phyloP scores from a whole-genome alignment of 2,113 vertebrate species.

The Platysteira castanea region DNA sequence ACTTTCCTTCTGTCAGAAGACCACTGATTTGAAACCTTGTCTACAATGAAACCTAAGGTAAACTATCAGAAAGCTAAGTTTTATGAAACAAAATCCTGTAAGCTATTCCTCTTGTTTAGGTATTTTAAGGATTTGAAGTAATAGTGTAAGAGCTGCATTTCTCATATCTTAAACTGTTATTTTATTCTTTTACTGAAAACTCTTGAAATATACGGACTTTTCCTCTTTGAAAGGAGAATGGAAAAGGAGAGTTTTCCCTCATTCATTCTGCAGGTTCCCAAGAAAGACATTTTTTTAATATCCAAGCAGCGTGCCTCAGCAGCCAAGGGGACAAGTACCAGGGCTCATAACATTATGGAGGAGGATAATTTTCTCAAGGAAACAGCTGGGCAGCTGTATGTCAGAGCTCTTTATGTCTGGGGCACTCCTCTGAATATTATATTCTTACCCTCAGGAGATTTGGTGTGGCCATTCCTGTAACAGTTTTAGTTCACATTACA shows the following conservation, averaged over 20 bases:
- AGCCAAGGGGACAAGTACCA: background rate
- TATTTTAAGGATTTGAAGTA: background rate
- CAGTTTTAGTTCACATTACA: slow-evolving; percentile 32
- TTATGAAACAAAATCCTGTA: background rate
- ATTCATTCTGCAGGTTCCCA: background rate
- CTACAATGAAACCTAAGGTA: background rate
- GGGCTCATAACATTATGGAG: background rate
- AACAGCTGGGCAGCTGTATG: slow-evolving; percentile 48
- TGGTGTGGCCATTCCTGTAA: slow-evolving; percentile 20
- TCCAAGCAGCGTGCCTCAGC: accelerated
- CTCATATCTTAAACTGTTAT: background rate
- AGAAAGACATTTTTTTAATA: background rate
- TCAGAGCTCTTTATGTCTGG: slow-evolving; percentile 16
- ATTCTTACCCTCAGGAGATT: slow-evolving; percentile 19
- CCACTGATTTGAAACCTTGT: background rate
- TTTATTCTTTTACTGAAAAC: background rate
- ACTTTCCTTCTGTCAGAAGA: background rate
- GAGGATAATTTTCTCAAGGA: background rate
- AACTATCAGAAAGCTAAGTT: background rate
- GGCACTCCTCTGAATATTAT: background rate
- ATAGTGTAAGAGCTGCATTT: background rate
- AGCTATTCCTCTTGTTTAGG: background rate
- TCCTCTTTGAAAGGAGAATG: background rate
- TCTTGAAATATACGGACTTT: background rate
- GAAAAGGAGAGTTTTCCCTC: background rate